Evolutionary conservation across 2,113 vertebrate genomes (phyloP).

Genomic region (Salvelinus fontinalis): DNA sequence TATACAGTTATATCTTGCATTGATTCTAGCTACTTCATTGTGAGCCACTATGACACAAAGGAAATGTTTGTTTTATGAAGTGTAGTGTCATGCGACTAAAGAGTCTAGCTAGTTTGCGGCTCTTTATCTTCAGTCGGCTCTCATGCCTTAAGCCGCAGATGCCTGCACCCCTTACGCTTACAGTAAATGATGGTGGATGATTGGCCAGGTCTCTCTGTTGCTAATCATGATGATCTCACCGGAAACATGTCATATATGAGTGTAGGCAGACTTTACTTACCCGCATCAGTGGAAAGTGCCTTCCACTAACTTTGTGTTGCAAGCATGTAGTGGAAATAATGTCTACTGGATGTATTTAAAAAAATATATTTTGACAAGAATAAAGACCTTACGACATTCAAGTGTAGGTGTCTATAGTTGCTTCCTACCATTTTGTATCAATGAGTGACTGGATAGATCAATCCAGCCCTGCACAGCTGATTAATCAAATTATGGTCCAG

Average conservation of each 20-base stretch:
- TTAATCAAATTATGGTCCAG: no score
- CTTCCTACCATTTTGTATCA: neutral
- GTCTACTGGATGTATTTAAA: neutral
- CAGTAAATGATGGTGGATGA: neutral
- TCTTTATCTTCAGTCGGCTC: neutral
- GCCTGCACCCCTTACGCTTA: neutral
- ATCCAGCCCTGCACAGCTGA: no score
- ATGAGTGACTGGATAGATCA: neutral
- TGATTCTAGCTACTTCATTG: no score
- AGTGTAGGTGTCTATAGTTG: neutral
- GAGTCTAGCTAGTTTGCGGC: no score
- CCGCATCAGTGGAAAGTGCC: conserved; percentile 33
- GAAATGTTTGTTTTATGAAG: no score
- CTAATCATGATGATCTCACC: neutral
- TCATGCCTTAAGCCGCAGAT: neutral
- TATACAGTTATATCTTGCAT: no score
- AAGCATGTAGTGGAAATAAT: conserved; percentile 14
- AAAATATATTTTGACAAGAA: neutral
- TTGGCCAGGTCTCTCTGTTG: neutral
- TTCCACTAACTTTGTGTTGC: neutral
- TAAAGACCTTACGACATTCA: neutral
- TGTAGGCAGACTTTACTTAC: neutral
- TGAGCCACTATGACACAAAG: no score
- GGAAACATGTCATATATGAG: conserved; percentile 29
- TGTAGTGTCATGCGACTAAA: no score